Conservation (phyloP, 2,113 vertebrate species). For the Scortum barcoo region DNA sequence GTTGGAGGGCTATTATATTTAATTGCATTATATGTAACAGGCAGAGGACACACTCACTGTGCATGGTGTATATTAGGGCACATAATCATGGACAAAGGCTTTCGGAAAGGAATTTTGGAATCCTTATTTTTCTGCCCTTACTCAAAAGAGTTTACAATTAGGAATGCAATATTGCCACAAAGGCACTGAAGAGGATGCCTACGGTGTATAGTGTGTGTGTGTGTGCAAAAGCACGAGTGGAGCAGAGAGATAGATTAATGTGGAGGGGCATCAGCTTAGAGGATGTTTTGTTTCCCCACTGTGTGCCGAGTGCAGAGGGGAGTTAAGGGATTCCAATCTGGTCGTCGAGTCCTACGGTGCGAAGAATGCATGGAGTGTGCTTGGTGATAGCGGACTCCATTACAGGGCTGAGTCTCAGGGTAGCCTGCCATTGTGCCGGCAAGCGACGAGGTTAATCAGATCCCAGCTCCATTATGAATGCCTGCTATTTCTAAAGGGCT, state of each 20-base stretch:
- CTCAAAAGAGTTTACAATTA: slow-evolving; percentile 60
- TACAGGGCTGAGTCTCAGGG: slow-evolving; percentile 81
- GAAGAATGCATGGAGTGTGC: slow-evolving; percentile 79
- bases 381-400: slow-evolving; percentile 81
- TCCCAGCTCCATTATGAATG: slow-evolving; percentile 80
- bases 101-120: neutral
- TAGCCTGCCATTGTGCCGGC: slow-evolving; percentile 80
- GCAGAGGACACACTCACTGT: neutral
- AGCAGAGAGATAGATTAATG: slow-evolving; percentile 79
- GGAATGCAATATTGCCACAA: slow-evolving; percentile 68
- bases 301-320: slow-evolving; percentile 76
- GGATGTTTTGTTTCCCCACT: slow-evolving; percentile 81
- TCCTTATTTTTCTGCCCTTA: slow-evolving; percentile 43
- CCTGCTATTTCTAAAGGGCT: slow-evolving; percentile 80
- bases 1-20: slow-evolving; percentile 1
- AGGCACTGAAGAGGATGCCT: slow-evolving; percentile 64
- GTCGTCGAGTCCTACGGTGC: slow-evolving; percentile 78
- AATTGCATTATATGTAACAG: slow-evolving; percentile 12
- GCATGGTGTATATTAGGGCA: neutral
- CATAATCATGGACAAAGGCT: neutral
- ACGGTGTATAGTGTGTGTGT: slow-evolving; percentile 45
- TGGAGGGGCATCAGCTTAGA: slow-evolving; percentile 79
- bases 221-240: slow-evolving; percentile 45
- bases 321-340: slow-evolving; percentile 83
- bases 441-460: slow-evolving; percentile 85